phyloP scores from a whole-genome alignment of 2,113 vertebrate genomes.

The Empidonax traillii region DNA sequence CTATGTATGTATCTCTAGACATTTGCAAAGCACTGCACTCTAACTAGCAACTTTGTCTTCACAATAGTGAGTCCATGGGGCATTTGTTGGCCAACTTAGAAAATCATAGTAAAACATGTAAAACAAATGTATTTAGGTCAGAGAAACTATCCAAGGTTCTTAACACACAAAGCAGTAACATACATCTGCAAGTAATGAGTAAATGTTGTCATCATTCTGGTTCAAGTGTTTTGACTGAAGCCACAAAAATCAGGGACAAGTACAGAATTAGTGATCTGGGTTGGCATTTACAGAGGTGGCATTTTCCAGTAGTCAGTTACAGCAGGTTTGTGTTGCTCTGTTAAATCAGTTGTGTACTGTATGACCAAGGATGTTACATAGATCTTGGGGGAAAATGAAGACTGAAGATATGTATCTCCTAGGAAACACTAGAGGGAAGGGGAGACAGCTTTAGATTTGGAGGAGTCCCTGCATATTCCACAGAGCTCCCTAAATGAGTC shows the following conservation, averaged over 20 bases:
- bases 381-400: neutral
- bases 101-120: neutral
- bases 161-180: neutral
- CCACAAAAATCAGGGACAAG: neutral
- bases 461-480: neutral
- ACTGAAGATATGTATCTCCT: neutral
- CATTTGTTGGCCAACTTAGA: neutral
- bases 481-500: neutral
- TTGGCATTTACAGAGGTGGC: neutral
- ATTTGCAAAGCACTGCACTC: neutral
- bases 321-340: neutral
- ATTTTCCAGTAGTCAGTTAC: neutral
- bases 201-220: neutral
- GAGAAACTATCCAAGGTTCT: neutral
- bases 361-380: neutral
- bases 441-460: neutral
- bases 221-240: neutral
- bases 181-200: fast-evolving
- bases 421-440: neutral
- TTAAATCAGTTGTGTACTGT: neutral
- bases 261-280: neutral
- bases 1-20: neutral
- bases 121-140: neutral
- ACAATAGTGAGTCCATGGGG: fast-evolving
- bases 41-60: neutral